Evolutionary conservation across 2,113 vertebrate genomes (phyloP).

Genomic region (Alethe castanea): DNA sequence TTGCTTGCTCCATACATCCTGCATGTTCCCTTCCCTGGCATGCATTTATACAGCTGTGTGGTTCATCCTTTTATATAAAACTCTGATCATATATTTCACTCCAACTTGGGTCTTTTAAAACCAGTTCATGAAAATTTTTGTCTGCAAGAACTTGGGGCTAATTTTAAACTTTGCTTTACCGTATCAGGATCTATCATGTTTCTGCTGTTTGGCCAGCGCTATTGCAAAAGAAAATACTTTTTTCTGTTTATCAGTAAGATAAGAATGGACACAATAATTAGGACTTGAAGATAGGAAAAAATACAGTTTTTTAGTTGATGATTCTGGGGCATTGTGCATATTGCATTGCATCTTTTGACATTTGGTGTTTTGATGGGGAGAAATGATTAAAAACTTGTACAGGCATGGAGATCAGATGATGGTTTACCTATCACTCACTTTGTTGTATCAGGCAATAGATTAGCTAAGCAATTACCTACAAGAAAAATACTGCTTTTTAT

Average conservation of each 20-base stretch:
- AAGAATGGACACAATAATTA: background rate
- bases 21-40: background rate
- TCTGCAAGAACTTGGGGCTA: background rate
- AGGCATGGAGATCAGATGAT: background rate
- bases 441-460: background rate
- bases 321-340: rapidly evolving
- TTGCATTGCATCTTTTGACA: background rate
- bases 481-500: background rate
- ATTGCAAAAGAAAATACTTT: background rate
- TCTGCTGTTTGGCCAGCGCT: background rate
- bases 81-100: background rate
- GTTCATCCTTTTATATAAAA: background rate
- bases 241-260: background rate
- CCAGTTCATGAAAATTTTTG: background rate
- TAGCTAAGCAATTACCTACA: background rate
- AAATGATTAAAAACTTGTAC: background rate
- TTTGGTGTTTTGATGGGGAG: background rate
- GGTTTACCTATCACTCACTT: background rate
- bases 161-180: background rate
- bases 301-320: background rate
- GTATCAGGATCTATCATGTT: background rate
- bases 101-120: background rate
- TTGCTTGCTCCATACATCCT: background rate
- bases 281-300: background rate
- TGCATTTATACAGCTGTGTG: background rate